Evolutionary conservation across 2,797 vertebrate species (phyloP).

Genomic region (Neoniphon sammara): DNA sequence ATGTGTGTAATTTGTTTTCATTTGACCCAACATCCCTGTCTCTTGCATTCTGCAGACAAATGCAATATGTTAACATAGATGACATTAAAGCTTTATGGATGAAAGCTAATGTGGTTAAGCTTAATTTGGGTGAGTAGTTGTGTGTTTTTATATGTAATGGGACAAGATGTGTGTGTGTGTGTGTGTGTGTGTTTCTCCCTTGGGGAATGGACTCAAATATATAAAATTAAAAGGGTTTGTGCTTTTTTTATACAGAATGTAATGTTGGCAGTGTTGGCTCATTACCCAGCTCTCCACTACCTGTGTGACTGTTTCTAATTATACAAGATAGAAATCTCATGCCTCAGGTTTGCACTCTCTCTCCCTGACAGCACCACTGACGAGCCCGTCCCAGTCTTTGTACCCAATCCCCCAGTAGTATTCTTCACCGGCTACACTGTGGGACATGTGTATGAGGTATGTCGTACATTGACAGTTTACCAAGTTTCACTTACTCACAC

Average conservation of each 20-base stretch:
- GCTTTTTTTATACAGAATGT: neutral
- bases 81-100: neutral
- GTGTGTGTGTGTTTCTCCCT: neutral
- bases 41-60: neutral
- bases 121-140: neutral
- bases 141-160: no score
- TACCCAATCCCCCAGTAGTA: conserved; percentile 85
- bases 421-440: conserved; percentile 88
- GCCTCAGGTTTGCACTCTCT: conserved; percentile 24
- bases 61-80: neutral
- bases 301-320: conserved; percentile 3
- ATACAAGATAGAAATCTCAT: neutral
- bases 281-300: conserved; percentile 10
- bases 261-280: neutral
- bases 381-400: conserved; percentile 84
- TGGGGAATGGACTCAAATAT: neutral
- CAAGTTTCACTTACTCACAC: neutral
- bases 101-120: conserved; percentile 1
- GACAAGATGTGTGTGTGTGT: neutral
- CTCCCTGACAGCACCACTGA: conserved; percentile 63
- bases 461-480: conserved; percentile 1
- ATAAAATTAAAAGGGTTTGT: neutral
- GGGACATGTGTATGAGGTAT: conserved; percentile 92
- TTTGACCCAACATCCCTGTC: neutral
- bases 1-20: conserved; percentile 9